Conservation (phyloP, 2,888 invertebrate species). For the Microdon myrmicae region DNA sequence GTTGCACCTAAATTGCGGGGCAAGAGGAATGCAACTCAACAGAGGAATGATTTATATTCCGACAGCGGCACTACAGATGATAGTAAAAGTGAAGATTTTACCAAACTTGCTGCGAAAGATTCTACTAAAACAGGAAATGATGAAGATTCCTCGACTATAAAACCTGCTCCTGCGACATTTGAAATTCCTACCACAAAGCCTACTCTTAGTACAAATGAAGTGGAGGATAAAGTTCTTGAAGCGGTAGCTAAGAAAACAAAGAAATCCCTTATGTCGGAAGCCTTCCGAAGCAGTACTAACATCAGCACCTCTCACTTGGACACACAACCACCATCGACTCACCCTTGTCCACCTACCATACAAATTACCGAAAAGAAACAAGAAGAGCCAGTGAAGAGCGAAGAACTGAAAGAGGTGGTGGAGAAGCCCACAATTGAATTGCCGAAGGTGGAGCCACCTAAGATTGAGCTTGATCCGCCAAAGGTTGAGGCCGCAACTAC, state of each 20-base stretch:
- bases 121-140: too few relatives aligned
- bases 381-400: conserved; percentile 5
- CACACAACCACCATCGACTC: too few relatives aligned
- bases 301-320: too few relatives aligned
- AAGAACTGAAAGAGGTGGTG: background rate
- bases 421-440: conserved; percentile 65
- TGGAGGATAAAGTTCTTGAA: conserved; percentile 61
- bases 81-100: conserved; percentile 39
- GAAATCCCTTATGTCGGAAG: conserved; percentile 62
- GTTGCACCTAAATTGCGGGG: conserved; percentile 63
- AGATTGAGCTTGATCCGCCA: conserved; percentile 55
- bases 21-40: conserved; percentile 57
- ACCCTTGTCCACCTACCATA: conserved; percentile 5
- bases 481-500: background rate
- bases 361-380: conserved; percentile 15
- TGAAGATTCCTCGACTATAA: conserved; percentile 10
- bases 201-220: conserved; percentile 47
- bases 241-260: conserved; percentile 65
- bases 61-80: conserved; percentile 37
- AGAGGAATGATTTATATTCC: conserved; percentile 22
- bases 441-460: background rate
- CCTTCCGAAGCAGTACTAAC: conserved; percentile 28
- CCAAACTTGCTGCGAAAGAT: conserved; percentile 16
- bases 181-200: conserved; percentile 16
- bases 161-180: conserved; percentile 8